A percentile compares a stretch with the other conserved stretches of the same genome.
These are phyloP conservation scores for Palythoa grandiflora DNA, from an alignment of 92 coral and sea anemone genomes.

Conservation along the genomic window DNA sequence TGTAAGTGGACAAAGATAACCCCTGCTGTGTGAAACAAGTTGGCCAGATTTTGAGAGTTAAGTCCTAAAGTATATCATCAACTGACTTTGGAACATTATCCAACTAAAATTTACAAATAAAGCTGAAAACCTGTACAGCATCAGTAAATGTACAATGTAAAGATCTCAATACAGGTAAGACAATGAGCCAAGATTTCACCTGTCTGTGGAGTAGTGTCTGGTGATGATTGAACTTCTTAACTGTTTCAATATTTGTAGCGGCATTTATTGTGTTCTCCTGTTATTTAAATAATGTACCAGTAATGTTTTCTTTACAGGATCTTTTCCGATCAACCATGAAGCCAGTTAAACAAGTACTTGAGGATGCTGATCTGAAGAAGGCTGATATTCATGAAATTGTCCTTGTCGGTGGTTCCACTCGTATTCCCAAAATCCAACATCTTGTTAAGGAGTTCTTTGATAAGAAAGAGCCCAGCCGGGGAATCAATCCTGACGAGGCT, in stretches of 20 bases:
- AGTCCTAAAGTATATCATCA: no score
- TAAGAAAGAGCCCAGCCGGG: slow-evolving; percentile 98
- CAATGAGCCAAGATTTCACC: no score
- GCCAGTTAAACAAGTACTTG: slow-evolving; percentile 89
- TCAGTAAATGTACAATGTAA: no score
- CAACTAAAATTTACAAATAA: no score
- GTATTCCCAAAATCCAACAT: slow-evolving; percentile 95
- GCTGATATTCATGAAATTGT: slow-evolving; percentile 96
- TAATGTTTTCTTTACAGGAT: slow-evolving; percentile 59
- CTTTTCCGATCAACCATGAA: slow-evolving; percentile 86
- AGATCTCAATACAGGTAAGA: no score
- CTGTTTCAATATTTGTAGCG: not conserved
- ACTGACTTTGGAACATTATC: no score
- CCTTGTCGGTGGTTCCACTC: slow-evolving; percentile 99
- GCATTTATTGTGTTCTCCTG: no score
- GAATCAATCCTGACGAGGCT: slow-evolving; percentile 99
- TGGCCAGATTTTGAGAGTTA: no score
- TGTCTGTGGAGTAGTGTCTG: no score
- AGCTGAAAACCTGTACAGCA: no score
- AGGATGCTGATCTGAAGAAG: slow-evolving; percentile 88
- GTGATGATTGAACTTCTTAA: not conserved
- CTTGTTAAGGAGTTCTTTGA: slow-evolving; percentile 90
- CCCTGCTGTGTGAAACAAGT: no score
- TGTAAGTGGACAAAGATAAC: no score
- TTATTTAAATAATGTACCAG: not conserved